These are phyloP conservation scores for Pseudomyrmex gracilis DNA, from an alignment of 1,140 invertebrate genomes.

Conservation along the genomic window DNA sequence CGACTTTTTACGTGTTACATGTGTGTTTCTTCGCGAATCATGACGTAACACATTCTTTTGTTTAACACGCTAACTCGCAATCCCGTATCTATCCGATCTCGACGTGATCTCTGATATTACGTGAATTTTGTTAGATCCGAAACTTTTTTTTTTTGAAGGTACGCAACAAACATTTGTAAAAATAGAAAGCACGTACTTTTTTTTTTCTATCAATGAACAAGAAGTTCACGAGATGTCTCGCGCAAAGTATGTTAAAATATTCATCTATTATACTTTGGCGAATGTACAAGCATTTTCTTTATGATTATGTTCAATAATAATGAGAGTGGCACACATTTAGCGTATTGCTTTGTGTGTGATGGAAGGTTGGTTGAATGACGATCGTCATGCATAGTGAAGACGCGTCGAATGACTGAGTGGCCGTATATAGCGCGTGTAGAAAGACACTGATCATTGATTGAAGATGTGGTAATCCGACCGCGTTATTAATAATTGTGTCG, in stretches of 20 bases:
- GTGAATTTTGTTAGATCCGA: background rate
- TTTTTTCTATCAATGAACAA: too few relatives aligned
- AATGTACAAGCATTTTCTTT: slow-evolving; percentile 22
- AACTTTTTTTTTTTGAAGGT: too few relatives aligned
- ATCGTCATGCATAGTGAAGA: slow-evolving; percentile 33
- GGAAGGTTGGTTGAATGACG: slow-evolving; percentile 24
- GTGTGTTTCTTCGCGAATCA: slow-evolving; percentile 31
- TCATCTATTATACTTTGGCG: slow-evolving; percentile 27
- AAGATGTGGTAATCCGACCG: slow-evolving; percentile 23
- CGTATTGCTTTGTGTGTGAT: slow-evolving; percentile 11
- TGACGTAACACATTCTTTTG: slow-evolving; percentile 58
- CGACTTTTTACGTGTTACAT: slow-evolving; percentile 27
- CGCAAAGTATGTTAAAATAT: background rate
- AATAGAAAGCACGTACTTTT: background rate
- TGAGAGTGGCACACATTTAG: background rate
- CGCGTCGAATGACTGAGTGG: slow-evolving; percentile 33
- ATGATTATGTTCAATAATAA: slow-evolving; percentile 1
- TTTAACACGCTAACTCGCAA: background rate
- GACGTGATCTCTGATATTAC: background rate
- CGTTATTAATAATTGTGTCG: slow-evolving; percentile 30
- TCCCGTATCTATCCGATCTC: background rate
- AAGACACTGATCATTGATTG: slow-evolving; percentile 45
- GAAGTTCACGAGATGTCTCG: background rate
- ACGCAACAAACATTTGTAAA: too few relatives aligned
- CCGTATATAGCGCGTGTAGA: slow-evolving; percentile 53